These are phyloP conservation scores for Octonoba sinensis DNA, from an alignment of 2,888 invertebrate genomes.

Conservation along the genomic window DNA sequence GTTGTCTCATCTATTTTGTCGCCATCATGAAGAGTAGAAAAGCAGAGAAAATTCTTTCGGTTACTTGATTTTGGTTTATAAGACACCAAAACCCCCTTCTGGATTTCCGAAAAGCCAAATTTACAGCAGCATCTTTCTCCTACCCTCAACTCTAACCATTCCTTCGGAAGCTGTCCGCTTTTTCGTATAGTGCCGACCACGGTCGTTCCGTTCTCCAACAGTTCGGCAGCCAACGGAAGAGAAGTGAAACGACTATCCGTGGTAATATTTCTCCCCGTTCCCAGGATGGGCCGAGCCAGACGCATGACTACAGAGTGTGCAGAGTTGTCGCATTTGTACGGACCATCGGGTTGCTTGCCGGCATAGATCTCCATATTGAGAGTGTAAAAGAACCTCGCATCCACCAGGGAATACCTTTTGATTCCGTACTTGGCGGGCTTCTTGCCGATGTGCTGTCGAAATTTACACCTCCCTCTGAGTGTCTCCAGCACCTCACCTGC, in stretches of 20 bases:
- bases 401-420: slow-evolving; percentile 26
- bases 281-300: no score
- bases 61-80: no score
- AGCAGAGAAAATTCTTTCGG: no score
- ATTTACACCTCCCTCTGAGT: no score
- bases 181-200: slow-evolving; percentile 11
- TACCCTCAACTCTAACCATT: neutral
- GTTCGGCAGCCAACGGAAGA: slow-evolving; percentile 7
- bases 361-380: slow-evolving; percentile 44
- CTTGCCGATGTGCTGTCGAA: neutral
- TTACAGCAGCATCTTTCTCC: no score
- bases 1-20: no score
- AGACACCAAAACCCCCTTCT: no score
- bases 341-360: slow-evolving; percentile 37
- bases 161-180: neutral
- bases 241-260: slow-evolving; percentile 35
- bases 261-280: slow-evolving; percentile 12
- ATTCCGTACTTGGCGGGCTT: slow-evolving; percentile 33
- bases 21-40: no score
- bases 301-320: no score
- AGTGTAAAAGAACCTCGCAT: slow-evolving; percentile 41
- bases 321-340: slow-evolving; percentile 20
- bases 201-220: slow-evolving; percentile 21
- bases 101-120: no score
- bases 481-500: no score